Conservation (phyloP, 2,113 vertebrate species). For the Oxyura jamaicensis region DNA sequence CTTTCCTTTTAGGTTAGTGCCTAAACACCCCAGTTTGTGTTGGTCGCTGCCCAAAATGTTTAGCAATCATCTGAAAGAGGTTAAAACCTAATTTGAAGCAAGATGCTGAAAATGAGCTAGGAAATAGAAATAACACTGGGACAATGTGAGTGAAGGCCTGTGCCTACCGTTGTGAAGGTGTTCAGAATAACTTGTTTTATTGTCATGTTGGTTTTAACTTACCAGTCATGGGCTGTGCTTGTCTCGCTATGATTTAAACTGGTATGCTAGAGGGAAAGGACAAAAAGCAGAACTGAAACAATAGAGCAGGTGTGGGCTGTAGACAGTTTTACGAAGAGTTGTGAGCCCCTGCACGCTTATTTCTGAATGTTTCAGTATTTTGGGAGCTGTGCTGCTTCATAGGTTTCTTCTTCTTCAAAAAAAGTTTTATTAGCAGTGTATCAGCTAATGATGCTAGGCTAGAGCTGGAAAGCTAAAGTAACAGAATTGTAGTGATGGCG, state of each 20-base stretch:
- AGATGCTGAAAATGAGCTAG: background rate
- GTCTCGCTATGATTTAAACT: background rate
- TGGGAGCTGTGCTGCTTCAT: background rate
- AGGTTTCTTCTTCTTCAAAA: background rate
- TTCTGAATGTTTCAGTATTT: background rate
- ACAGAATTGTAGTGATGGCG: background rate
- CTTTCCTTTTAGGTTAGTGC: background rate
- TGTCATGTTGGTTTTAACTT: background rate
- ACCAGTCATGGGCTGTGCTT: background rate
- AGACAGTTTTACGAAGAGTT: background rate
- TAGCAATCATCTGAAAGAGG: background rate
- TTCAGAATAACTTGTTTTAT: background rate
- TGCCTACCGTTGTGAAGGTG: background rate
- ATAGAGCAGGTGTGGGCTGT: background rate
- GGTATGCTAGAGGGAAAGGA: background rate
- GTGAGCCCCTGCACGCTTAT: background rate
- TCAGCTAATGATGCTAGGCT: background rate
- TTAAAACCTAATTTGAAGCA: background rate
- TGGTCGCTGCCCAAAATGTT: background rate
- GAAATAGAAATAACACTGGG: background rate
- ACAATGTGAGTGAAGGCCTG: background rate
- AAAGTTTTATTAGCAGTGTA: background rate
- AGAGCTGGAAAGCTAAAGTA: background rate
- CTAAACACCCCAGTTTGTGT: background rate
- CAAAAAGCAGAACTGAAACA: background rate